Evolutionary conservation across 2,888 invertebrate genomes (phyloP), one percentile per base, ranked within the genome.

Genomic region (Drosophila subsilvestris): DNA sequence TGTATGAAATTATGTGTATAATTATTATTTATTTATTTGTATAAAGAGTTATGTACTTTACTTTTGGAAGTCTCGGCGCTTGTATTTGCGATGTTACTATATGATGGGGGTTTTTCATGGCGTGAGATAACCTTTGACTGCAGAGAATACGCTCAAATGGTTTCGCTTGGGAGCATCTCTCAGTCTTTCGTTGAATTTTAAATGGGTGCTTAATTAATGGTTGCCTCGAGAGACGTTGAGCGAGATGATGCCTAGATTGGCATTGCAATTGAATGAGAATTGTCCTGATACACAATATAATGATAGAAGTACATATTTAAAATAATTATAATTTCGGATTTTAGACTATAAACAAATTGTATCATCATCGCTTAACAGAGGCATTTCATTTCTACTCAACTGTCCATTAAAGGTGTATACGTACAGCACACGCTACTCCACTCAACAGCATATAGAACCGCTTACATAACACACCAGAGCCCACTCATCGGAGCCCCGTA

Each of bases 1-100:
- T 63, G 14, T 56, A 10, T 17, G 18, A 17, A 32, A 12, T 55
- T 25, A 10, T 27, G 18, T 48, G 14, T 68, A 42, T 8, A 49
- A n/a, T 29, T 37, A n/a, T 42, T 50, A 73, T 73, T 54, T 73
- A 65, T 71, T 57, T 42, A 53, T 44, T 58, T 17, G 37, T 27
- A 10, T 17, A 27, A 25, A 32, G 18, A 17, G 32, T 17, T 37
- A 17, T n/a, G n/a, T n/a, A n/a, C 12, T 42, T 32, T 49, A 32
- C 25, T 49, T 43, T 67, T 20, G 1, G 10, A 49, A 6, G 18
- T 44, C 7, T 17, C n/a, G 7, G 7, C 37, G 37, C 7, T 7
- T 14, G 14, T n/a, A 14, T 37, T 37, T 37, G 14, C 14, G 14
- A 14, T 14, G 2, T 22, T 14, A n/a, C n/a, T n/a, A n/a, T 14